Evolutionary conservation across 2,113 vertebrate genomes (phyloP), one percentile per base, ranked within the genome.

Genomic region (Mus pahari): DNA sequence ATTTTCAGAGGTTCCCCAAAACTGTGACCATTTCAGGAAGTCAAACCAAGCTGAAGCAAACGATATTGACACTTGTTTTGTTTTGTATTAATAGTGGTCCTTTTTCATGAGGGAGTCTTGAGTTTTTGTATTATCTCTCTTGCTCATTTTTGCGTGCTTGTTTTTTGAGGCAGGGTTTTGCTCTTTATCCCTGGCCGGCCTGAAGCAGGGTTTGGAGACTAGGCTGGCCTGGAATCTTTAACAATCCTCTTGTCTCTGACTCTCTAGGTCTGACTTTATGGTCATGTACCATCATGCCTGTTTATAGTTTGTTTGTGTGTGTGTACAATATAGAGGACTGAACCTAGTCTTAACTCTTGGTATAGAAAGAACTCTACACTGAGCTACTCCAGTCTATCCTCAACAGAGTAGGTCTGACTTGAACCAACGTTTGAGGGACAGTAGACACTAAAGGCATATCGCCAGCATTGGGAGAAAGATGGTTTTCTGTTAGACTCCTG

Each of bases 1-100:
- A 53, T 90, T 87, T 89, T 28, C n/a, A 77, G 88, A 86, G 16
- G 28, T 89, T 73, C 77, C 60, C 75, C 70, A 73, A 93, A 92
- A 91, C 39, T 55, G 48, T 55, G 48, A 60, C 20, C n/a, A 7
- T 74, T 79, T 95, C 77, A 74, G 86, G 62, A 93, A 96, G 26
- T 70, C 50, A n/a, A n/a, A 31, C 22, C 16, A 90, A 84, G 26
- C 70, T 71, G 58, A 89, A 28, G 26, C 60, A 83, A 36, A 89
- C 92, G 79, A 74, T 79, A 92, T 10, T 5, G 28, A 9, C 4
- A 13, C 39, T 79, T 4, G 62, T 68, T 79, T 90, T 12, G 36
- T 75, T 73, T 50, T 74, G 31, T 33, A 53, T 60, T n/a, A 73
- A 33, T 87, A 19, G 2, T 66, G 20, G 20, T 89, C n/a, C 9